Base-by-base conservation (phyloP, 2,888 invertebrate genomes). In the Corbicula japonica region DNA sequence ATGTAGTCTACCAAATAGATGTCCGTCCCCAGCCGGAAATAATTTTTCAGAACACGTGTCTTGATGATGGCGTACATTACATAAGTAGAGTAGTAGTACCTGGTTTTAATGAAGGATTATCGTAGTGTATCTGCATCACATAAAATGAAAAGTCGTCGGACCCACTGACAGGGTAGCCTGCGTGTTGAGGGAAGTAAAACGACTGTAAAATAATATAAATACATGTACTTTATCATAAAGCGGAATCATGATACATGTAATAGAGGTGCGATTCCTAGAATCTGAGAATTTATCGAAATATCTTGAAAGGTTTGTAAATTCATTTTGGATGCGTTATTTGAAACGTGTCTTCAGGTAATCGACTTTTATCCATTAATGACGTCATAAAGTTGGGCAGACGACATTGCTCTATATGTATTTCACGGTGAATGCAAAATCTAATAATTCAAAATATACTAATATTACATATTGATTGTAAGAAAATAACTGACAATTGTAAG, bases 111-210 rank as follows among this genome's bases (percentile, higher is more conserved):
- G 62, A 35, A 1, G 78, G 70, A 48, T 78, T 78, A 23, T 69
- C 65, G 30, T 78, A 78, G 41, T 78, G 78, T 0, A 70, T 63
- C 32, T 74, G 69, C 44, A 78, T 44, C 12, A 69, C 60, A 34
- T 63, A 69, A 21, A 74, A 69, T 2, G 32, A 48, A 15, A 21
- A 28, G n/a, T 74, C 78, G 26, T 78, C 60, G 6, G 48, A 44
- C 18, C 46, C 72, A 8, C 77, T 73, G 6, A 77, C 56, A 12
- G 77, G 54, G 30, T 65, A 63, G 1, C 78, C 78, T 15, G 60
- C 50, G 32, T 73, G 28, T 38, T 54, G 38, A 2, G 78, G 78
- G 44, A 69, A 78, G 46, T 78, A 78, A 28, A 56, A 74, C 4
- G 78, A 44, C 74, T 78, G 70, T 18, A 77, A 66, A 18, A 34